Conservation (phyloP, 37 sponge, comb jelly and placozoan genomes). For the Diacarnus erythraeanus region DNA sequence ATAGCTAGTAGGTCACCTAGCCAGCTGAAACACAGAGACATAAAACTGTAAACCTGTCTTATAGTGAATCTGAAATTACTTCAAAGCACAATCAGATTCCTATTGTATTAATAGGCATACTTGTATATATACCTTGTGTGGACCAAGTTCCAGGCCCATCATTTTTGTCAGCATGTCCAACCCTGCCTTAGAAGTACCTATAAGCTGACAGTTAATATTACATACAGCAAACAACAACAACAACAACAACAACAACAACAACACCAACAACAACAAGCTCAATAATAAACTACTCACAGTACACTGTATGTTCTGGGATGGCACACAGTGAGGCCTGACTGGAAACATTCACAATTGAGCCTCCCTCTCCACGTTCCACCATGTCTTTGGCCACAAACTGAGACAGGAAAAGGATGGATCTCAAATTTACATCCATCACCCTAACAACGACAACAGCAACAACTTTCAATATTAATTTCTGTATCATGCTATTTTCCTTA, state of each 20-base stretch:
- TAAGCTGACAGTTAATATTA: too few relatives aligned
- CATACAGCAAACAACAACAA: too few relatives aligned
- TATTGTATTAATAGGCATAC: too few relatives aligned
- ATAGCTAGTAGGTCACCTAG: neutral
- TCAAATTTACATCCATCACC: slow-evolving; percentile 85
- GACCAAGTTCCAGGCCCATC: slow-evolving; percentile 94
- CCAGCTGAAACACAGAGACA: too few relatives aligned
- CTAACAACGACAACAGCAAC: neutral
- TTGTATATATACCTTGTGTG: slow-evolving; percentile 43
- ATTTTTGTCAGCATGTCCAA: slow-evolving; percentile 89
- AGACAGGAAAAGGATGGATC: slow-evolving; percentile 84
- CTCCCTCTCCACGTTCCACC: slow-evolving; percentile 83
- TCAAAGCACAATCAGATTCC: too few relatives aligned
- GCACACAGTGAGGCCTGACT: slow-evolving; percentile 82
- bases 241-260: too few relatives aligned
- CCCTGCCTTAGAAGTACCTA: slow-evolving; percentile 88
- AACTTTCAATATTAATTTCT: neutral
- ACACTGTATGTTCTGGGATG: slow-evolving; percentile 79
- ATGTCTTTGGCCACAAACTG: slow-evolving; percentile 86
- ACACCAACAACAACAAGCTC: too few relatives aligned
- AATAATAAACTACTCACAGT: slow-evolving; percentile 48
- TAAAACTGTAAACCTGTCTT: too few relatives aligned
- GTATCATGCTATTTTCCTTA: slow-evolving; percentile 7
- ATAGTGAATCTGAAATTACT: too few relatives aligned
- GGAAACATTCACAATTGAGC: slow-evolving; percentile 94